Evolutionary conservation across 2,888 invertebrate species (phyloP), one percentile per base, ranked within the genome.

Genomic region (Anorthoa munda): DNA sequence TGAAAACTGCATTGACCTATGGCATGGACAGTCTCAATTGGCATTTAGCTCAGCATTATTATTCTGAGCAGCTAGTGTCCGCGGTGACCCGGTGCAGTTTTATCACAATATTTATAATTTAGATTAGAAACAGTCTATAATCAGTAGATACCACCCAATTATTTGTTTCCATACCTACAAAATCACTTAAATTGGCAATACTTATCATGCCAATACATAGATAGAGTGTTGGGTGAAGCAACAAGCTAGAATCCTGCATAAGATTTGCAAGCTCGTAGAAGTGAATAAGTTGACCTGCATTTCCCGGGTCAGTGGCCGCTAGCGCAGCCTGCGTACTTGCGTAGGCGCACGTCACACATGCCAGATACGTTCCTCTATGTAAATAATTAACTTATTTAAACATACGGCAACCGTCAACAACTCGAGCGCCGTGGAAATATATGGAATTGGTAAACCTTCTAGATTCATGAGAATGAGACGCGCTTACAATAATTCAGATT

Each of bases 371-470:
- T 26, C 26, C 4, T 65, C 45, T n/a, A 46, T 21, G 45, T 72
- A 26, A 46, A 17, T 50, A 21, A 45, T 53, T 17, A 48, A 78
- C 23, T 45, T 59, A 72, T 73, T 55, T 48, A 55, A 64, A 64
- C 4, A 45, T 17, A 15, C 45, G 45, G n/a, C 31, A n/a, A 31
- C 21, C 23, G 45, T 48, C 72, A 72, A 58, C 23, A 69, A 51
- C 17, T 68, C 21, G 15, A 48, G 2, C 12, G 39, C 21, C 15
- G 15, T 50, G 53, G 17, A 75, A 66, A 70, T 63, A 64, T 64
- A 59, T 18, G n/a, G 39, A 66, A 66, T 63, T 9, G 12, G 15
- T 39, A 78, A 78, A 53, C 58, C 39, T 68, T 78, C 67, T 65
- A 68, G 77, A 65, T 56, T 59, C 21, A 51, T 48, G 39, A 53